Evolutionary conservation across 1,140 invertebrate genomes (phyloP).

Genomic region (Cotesia typhae): DNA sequence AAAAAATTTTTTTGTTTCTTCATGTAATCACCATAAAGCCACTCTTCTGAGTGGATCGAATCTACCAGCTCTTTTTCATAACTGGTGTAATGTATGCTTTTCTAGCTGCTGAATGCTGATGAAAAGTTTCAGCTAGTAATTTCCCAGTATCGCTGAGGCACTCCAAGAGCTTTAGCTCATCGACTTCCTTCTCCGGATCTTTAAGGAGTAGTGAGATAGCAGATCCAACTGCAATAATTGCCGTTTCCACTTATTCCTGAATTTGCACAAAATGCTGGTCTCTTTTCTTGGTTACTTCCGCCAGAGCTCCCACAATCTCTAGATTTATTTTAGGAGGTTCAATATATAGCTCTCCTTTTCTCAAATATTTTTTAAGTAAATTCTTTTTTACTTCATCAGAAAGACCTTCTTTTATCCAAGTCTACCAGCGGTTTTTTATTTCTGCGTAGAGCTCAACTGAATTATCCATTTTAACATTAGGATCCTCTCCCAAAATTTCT

Average conservation of each 20-base stretch:
- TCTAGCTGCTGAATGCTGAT: constrained; percentile 38
- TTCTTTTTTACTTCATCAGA: too few species aligned
- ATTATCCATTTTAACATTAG: too few species aligned
- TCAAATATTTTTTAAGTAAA: too few species aligned
- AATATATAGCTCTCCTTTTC: too few species aligned
- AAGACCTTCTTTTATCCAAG: too few species aligned
- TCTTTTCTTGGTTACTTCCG: constrained; percentile 32
- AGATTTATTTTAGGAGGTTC: too few species aligned
- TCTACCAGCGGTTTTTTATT: too few species aligned
- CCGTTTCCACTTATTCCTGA: constrained; percentile 36
- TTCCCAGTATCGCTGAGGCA: constrained; percentile 27
- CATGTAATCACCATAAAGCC: constrained; percentile 42
- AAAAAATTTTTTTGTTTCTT: too few species aligned
- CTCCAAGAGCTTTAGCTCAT: not conserved
- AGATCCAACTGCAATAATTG: constrained; percentile 18
- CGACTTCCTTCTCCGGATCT: not conserved
- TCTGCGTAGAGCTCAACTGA: too few species aligned
- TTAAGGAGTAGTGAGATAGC: not conserved
- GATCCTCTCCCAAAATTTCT: too few species aligned
- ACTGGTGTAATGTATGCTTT: constrained; percentile 35
- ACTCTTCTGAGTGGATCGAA: constrained; percentile 42
- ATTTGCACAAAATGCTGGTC: constrained; percentile 35
- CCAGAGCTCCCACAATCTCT: too few species aligned
- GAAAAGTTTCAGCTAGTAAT: constrained; percentile 41
- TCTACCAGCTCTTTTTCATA: constrained; percentile 37